Conservation (phyloP, 2,888 invertebrate genomes). For the Zaprionus obscuricornis region DNA sequence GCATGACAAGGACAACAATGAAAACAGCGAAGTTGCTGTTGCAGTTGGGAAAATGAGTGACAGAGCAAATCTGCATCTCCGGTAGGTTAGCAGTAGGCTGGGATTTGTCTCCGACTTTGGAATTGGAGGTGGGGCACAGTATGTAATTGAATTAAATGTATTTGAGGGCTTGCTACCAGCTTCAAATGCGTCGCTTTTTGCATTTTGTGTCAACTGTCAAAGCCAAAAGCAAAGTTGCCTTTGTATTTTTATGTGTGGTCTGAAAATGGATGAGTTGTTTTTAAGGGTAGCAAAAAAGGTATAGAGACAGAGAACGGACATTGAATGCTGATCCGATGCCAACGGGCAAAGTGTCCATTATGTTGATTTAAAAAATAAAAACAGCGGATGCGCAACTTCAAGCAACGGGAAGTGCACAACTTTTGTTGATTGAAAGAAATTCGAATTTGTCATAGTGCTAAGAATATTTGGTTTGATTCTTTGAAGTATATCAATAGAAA, state of each 20-base stretch:
- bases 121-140: constrained; percentile 7
- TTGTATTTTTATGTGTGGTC: constrained; percentile 60
- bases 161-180: constrained; percentile 43
- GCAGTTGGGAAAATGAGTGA: constrained; percentile 71
- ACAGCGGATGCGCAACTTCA: constrained; percentile 59
- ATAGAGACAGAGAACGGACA: neutral
- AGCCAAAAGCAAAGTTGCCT: constrained; percentile 66
- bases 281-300: neutral
- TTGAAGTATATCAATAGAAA: too few species aligned
- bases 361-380: constrained; percentile 78
- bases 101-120: constrained; percentile 30
- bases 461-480: constrained; percentile 22
- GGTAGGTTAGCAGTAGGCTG: constrained; percentile 59
- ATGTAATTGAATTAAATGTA: constrained; percentile 16
- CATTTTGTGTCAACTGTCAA: constrained; percentile 74
- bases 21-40: constrained; percentile 39
- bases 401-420: constrained; percentile 42
- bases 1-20: constrained; percentile 55
- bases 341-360: constrained; percentile 78
- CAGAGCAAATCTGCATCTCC: constrained; percentile 63
- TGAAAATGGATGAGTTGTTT: constrained; percentile 14
- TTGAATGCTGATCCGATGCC: neutral
- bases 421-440: constrained; percentile 74
- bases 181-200: constrained; percentile 68
- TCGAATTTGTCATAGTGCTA: constrained; percentile 15